These are phyloP conservation scores for Eristalis intricaria DNA, from an alignment of 2,888 invertebrate genomes.

Conservation along the genomic window DNA sequence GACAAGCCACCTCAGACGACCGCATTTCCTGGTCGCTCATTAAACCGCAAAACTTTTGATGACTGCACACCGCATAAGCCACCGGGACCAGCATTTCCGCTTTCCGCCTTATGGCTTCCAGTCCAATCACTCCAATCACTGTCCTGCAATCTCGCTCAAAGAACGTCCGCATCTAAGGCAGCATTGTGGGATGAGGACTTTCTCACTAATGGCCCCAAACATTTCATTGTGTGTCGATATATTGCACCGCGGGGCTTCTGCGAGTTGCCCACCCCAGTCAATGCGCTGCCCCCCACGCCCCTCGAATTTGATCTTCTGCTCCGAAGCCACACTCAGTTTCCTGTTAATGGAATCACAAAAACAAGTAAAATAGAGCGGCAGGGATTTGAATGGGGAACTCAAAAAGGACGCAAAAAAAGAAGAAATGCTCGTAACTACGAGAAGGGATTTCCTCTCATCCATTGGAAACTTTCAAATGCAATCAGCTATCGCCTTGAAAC, in stretches of 20 bases:
- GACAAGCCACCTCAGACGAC: background rate
- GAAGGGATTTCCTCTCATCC: background rate
- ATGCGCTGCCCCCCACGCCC: constrained; percentile 13
- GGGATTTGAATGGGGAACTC: background rate
- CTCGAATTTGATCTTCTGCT: background rate
- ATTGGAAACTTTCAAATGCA: constrained; percentile 54
- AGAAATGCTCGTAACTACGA: background rate
- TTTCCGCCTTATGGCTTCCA: background rate
- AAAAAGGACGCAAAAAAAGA: background rate
- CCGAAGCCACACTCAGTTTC: constrained; percentile 25
- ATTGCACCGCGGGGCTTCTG: background rate
- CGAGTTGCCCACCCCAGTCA: background rate
- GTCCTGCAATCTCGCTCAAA: background rate
- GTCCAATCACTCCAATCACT: background rate
- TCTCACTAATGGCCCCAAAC: constrained; percentile 26
- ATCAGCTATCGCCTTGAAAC: constrained; percentile 52
- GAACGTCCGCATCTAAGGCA: background rate
- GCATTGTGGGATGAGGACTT: constrained; percentile 13
- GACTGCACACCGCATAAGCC: background rate
- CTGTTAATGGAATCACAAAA: constrained; percentile 38
- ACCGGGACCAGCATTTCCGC: background rate
- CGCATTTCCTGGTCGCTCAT: background rate
- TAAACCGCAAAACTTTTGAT: constrained; percentile 12
- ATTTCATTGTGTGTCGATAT: constrained; percentile 18
- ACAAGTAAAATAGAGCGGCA: background rate